A percentile compares a stretch with the other conserved stretches of the same genome.
Conservation (phyloP, 2,113 vertebrate species). For the Pomatostomus ruficeps region DNA sequence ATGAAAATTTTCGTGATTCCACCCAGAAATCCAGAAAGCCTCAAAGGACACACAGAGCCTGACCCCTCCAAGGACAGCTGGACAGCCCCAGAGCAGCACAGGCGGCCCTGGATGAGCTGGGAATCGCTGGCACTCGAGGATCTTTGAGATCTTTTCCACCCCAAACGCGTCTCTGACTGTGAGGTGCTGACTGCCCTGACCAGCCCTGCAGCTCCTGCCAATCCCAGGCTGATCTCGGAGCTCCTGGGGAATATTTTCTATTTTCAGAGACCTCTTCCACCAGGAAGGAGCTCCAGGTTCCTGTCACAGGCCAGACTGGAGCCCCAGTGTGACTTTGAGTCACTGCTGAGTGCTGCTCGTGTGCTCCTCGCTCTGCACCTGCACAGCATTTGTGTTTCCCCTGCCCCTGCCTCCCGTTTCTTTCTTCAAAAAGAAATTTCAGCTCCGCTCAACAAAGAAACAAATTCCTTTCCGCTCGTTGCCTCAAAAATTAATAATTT, state of each 20-base stretch:
- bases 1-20: accelerated
- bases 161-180: accelerated
- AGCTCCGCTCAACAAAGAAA: neutral
- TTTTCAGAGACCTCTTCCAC: neutral
- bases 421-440: neutral
- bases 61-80: accelerated
- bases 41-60: accelerated
- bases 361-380: accelerated
- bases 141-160: neutral
- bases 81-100: accelerated
- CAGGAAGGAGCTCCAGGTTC: neutral
- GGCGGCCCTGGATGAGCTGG: accelerated
- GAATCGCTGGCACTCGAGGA: accelerated
- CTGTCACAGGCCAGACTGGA: neutral
- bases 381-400: too few species aligned
- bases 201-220: accelerated
- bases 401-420: neutral
- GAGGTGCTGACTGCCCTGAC: neutral
- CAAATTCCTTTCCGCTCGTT: neutral
- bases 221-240: neutral
- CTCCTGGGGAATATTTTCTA: neutral
- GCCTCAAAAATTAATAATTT: neutral
- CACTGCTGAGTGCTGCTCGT: neutral
- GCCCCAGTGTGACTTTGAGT: neutral
- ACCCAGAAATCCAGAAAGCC: neutral